Base-by-base conservation (phyloP, 1,140 invertebrate species). In the Choristoneura fumiferana region DNA sequence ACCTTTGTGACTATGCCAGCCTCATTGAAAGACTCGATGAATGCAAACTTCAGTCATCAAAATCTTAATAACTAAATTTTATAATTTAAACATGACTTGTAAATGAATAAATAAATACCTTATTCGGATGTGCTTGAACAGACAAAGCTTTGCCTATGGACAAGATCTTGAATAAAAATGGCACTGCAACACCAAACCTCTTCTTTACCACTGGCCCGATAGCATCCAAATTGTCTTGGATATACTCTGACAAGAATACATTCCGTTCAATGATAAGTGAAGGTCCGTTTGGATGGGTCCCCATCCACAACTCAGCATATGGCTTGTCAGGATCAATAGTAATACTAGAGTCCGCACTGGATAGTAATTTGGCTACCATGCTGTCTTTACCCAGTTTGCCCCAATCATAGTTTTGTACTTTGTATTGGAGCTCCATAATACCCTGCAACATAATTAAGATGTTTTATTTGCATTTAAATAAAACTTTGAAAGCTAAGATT, bases 101-200 rank as follows among this genome's bases (percentile, higher is more conserved):
- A n/a, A n/a, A n/a, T n/a, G n/a, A n/a, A n/a, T n/a, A n/a, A n/a
- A n/a, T n/a, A n/a, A n/a, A 78, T 91, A 97, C 95, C 93, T 99
- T 99, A 70, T 96, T 94, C 10, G 99, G 99, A 92, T 99, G 99
- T n/a, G 96, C 96, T 91, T 99, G 99, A 76, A 99, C 97, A 4
- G 98, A 99, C 4, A 99, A 90, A 0, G 98, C 95, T 84, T 97
- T 97, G 56, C 94, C 92, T 8, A 99, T 94, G 52, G 98, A 99
- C 29, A 99, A 90, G 18, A 99, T 94, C 91, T 99, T 99, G 66
- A 99, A 96, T 10, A 99, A 90, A 91, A 98, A 99, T 4, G 98
- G 97, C 22, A 99, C 89, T 49, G 93, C 82, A 29, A 88, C 82
- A 15, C 94, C 94, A 91, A 96, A 97, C 55, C 89, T 89, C 39